Evolutionary conservation across 2,113 vertebrate genomes (phyloP).

Genomic region (Anarhynchus alexandrinus): DNA sequence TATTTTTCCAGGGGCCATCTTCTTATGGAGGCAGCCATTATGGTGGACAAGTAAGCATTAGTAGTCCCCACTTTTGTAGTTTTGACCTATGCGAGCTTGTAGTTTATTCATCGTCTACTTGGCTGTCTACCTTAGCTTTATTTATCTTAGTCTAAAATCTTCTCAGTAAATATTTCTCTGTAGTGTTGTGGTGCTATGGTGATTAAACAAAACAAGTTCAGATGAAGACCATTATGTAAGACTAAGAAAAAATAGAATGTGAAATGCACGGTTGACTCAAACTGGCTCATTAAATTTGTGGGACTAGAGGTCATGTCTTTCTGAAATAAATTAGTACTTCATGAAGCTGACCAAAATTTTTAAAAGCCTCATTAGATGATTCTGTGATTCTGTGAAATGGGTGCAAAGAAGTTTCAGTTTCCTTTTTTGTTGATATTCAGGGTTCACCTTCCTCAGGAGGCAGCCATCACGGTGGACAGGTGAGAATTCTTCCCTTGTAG

Average conservation of each 20-base stretch:
- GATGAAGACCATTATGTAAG: background rate
- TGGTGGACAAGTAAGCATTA: slow-evolving; percentile 44
- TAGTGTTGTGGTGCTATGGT: background rate
- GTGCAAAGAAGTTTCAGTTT: background rate
- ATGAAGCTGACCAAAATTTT: background rate
- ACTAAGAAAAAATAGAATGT: background rate
- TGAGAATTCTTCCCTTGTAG: background rate
- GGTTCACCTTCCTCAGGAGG: background rate
- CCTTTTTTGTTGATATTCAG: background rate
- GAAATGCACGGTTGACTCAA: background rate
- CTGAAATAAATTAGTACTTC: background rate
- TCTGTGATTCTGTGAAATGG: background rate
- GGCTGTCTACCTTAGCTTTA: background rate
- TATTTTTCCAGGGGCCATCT: slow-evolving; percentile 32
- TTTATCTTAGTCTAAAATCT: background rate
- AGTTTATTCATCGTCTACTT: background rate
- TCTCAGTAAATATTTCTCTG: background rate
- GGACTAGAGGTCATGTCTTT: background rate
- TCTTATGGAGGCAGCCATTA: slow-evolving; percentile 41
- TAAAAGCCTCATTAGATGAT: background rate
- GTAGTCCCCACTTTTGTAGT: background rate
- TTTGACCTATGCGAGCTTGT: background rate
- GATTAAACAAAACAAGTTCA: background rate
- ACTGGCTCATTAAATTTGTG: background rate
- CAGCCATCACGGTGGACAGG: slow-evolving; percentile 41